Evolutionary conservation across 2,888 invertebrate genomes (phyloP).

Genomic region (Mesorhabditis belari): DNA sequence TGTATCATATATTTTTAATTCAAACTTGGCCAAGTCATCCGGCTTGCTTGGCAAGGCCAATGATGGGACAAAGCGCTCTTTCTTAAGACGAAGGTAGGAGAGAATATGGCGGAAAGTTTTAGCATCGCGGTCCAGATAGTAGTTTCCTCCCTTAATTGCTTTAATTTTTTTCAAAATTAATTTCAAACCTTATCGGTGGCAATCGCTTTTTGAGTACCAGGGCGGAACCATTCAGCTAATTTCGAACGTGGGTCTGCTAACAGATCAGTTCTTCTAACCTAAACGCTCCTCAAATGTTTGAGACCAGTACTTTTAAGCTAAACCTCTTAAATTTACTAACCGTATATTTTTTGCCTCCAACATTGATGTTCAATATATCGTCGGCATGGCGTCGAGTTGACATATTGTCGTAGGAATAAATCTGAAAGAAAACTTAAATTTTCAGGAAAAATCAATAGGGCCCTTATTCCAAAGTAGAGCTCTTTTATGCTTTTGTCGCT

Average conservation of each 20-base stretch:
- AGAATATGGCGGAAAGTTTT: constrained; percentile 94
- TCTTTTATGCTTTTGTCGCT: no score
- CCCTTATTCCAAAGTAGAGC: no score
- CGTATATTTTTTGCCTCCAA: constrained; percentile 53
- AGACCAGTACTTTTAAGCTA: background rate
- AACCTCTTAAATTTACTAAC: constrained; percentile 14
- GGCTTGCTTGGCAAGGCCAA: constrained; percentile 52
- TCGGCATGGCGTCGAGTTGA: constrained; percentile 42
- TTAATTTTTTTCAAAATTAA: background rate
- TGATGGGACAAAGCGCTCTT: constrained; percentile 54
- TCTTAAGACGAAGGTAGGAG: constrained; percentile 86
- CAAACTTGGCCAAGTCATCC: constrained; percentile 51
- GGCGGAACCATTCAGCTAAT: constrained; percentile 47
- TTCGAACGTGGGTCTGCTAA: constrained; percentile 50
- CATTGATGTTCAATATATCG: constrained; percentile 51
- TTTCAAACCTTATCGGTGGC: constrained; percentile 43
- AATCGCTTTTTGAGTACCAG: constrained; percentile 40
- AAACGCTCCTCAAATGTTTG: background rate
- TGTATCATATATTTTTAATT: background rate
- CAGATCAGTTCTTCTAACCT: constrained; percentile 46
- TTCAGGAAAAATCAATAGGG: no score
- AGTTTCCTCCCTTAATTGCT: constrained; percentile 60
- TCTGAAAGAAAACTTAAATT: no score
- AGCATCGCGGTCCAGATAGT: constrained; percentile 96
- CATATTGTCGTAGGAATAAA: constrained; percentile 16